Base-by-base conservation (phyloP, 2,888 invertebrate species). In the Dusona sp. region DNA sequence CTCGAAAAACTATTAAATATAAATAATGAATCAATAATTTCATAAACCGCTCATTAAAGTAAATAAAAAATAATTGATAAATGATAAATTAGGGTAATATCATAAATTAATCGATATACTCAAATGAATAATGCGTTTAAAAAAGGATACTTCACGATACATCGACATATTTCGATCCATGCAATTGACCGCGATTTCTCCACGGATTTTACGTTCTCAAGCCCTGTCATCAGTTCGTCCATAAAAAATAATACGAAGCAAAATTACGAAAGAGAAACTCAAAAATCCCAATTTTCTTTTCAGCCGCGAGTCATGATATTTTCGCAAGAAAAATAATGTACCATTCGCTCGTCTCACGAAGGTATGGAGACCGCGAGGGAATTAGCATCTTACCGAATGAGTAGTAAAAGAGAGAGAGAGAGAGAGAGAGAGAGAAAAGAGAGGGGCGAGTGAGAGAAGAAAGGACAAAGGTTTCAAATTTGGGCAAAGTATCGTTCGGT, bases 201-300 rank as follows among this genome's bases (percentile, higher is more conserved):
- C 88, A 70, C 85, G 83, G 87, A 88, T 87, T 88, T 87, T 88
- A 89, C 90, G 65, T 88, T 90, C 84, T 90, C 85, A 88, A 90
- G 11, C 90, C 89, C 86, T 81, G 72, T 84, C 89, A 78, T 70
- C 72, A 68, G 25, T n/a, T 45, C 13, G 1, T 45, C 45, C 25
- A 68, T 45, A 45, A 42, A 22, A 68, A 68, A 45, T 22, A 42
- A 29, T 38, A n/a, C 22, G 11, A 16, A 67, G 36, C 65, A 42
- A 38, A 8, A 67, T 67, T 68, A 45, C 68, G 25, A 68, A 68
- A 42, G 45, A 45, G 68, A 67, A 67, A 68, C 45, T 29, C 45
- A 33, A 68, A 68, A 68, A 45, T 68, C 29, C 1, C 22, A 1
- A 68, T 25, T 68, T 68, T 45, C 45, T n/a, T 68, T 42, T 25